These are phyloP conservation scores for Bovichtus variegatus DNA, from an alignment of 2,797 vertebrate genomes.

Conservation along the genomic window DNA sequence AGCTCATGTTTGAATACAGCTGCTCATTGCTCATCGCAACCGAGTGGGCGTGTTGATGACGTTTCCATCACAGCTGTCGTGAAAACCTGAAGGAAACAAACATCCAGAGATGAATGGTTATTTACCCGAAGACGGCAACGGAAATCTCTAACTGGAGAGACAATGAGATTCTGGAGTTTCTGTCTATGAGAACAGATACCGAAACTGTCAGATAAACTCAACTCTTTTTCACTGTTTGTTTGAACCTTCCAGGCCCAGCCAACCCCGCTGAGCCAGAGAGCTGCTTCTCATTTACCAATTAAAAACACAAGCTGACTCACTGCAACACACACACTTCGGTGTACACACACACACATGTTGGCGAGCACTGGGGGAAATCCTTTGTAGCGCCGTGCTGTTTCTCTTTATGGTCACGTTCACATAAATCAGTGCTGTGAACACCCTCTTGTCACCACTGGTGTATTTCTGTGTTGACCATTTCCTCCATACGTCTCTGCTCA, in stretches of 20 bases:
- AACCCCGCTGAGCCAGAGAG: constrained; percentile 17
- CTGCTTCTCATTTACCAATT: constrained; percentile 42
- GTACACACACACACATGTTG: constrained; percentile 24
- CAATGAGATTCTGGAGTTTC: too few relatives aligned
- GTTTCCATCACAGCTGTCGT: too few relatives aligned
- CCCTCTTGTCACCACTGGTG: neutral
- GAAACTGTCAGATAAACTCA: neutral
- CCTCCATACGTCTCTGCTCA: constrained; percentile 19
- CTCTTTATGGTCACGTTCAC: constrained; percentile 35
- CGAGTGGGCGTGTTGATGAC: too few relatives aligned
- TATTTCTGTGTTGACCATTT: neutral
- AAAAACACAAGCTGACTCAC: constrained; percentile 16
- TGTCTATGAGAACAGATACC: too few relatives aligned
- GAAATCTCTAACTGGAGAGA: too few relatives aligned
- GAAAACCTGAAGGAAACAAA: too few relatives aligned
- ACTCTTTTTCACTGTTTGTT: constrained; percentile 9
- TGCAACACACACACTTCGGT: constrained; percentile 5
- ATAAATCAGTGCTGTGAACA: constrained; percentile 39
- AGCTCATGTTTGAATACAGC: too few relatives aligned
- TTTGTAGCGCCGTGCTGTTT: constrained; percentile 13
- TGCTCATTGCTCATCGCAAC: too few relatives aligned
- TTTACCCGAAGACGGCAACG: too few relatives aligned
- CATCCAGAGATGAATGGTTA: too few relatives aligned
- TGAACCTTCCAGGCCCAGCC: constrained; percentile 21
- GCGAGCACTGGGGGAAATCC: constrained; percentile 48